Evolutionary conservation across 92 coral and sea anemone species (phyloP), one percentile per base, ranked within the genome.

Genomic region (Metridium senile): DNA sequence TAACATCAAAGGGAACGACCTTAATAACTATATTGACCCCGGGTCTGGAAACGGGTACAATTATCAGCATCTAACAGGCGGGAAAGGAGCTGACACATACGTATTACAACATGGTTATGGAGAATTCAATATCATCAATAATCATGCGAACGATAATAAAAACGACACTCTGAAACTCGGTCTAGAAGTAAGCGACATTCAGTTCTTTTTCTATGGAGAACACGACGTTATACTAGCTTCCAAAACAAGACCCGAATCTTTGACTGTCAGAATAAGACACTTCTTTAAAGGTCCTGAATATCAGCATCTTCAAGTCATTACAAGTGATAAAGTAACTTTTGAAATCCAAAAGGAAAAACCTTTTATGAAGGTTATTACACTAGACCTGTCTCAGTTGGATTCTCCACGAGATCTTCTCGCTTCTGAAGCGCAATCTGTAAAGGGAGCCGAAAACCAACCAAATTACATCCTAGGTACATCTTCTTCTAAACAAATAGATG

Each of bases 1-100:
- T 74, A 62, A 33, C 25, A 81, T 86, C 0, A 80, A 33, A 30
- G 87, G 87, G 0, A 86, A 81, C 25, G 35, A 62, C 7, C 81
- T 86, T 0, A 86, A 82, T 69, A 86, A 86, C 64, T 86, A 86
- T 59, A 72, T 86, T 17, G 86, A 86, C 58, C 86, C 90, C 1
- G 90, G 90, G 17, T 57, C 89, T 33, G 80, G 86, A 29, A 85
- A 79, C 69, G 89, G 76, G 34, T 80, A 32, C 46, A 80, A 62
- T 45, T 73, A 74, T 13, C 90, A 86, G 11, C 29, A 74, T 65
- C 68, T 86, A 61, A 70, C 49, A 17, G 90, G 90, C 1, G 58
- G 70, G 6, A 20, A 62, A 18, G 86, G 90, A n/a, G 76, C 87
- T 17, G 89, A 85, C 65, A 80, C 85, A 0, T 85, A 85, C 69